Evolutionary conservation across 2,113 vertebrate genomes (phyloP).

Genomic region (Zosterops pallidus): DNA sequence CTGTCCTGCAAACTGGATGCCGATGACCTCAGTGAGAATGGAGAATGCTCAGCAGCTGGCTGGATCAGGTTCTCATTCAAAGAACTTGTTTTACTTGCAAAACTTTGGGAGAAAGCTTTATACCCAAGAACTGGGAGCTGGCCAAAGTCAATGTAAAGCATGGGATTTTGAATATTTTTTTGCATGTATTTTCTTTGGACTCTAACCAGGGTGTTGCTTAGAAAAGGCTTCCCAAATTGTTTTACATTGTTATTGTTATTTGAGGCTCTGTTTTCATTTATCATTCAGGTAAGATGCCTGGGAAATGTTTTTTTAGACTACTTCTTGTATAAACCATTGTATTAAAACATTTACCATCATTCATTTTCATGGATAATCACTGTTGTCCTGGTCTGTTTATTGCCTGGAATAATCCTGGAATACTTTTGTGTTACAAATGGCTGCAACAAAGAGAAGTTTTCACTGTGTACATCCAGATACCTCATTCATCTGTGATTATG

Average conservation of each 20-base stretch:
- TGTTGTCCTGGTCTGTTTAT: not conserved
- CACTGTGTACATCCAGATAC: not conserved
- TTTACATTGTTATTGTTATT: slow-evolving; percentile 59
- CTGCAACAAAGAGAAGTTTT: not conserved
- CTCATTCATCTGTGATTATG: not conserved
- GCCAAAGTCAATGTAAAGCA: slow-evolving; percentile 59
- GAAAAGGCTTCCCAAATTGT: slow-evolving; percentile 57
- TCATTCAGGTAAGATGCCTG: slow-evolving; percentile 44
- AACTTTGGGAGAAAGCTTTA: slow-evolving; percentile 33
- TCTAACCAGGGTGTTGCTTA: slow-evolving; percentile 54
- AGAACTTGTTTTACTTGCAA: slow-evolving; percentile 52
- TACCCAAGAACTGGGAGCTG: slow-evolving; percentile 44
- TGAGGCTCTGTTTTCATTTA: slow-evolving; percentile 32
- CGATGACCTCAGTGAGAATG: not conserved
- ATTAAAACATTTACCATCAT: not conserved
- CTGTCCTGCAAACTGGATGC: not conserved
- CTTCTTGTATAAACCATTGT: slow-evolving; percentile 1
- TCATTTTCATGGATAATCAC: not conserved
- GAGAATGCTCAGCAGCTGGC: not conserved
- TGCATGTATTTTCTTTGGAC: slow-evolving; percentile 69
- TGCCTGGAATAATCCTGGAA: not conserved
- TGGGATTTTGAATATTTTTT: slow-evolving; percentile 61
- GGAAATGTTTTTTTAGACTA: not conserved
- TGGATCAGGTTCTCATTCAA: slow-evolving; percentile 36
- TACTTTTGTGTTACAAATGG: not conserved